A percentile compares a stretch with the other conserved stretches of the same genome.
These are phyloP conservation scores for Brachyopa scutellaris DNA, from an alignment of 2,888 invertebrate genomes.

Conservation along the genomic window DNA sequence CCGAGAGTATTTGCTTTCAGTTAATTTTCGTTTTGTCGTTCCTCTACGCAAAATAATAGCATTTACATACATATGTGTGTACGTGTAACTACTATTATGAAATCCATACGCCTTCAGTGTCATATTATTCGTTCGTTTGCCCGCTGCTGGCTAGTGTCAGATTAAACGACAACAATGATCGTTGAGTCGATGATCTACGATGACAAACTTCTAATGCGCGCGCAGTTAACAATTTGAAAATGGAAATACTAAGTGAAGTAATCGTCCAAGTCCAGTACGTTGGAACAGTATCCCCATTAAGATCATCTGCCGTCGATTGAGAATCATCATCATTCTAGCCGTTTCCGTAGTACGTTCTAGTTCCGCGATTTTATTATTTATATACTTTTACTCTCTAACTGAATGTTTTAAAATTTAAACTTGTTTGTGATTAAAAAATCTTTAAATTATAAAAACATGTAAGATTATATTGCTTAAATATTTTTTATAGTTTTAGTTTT, in stretches of 20 bases:
- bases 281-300: neutral
- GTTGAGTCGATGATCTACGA: neutral
- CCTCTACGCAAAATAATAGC: neutral
- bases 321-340: constrained; percentile 24
- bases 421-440: too few relatives aligned
- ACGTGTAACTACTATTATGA: too few relatives aligned
- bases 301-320: neutral
- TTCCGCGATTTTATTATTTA: neutral
- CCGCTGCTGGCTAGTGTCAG: neutral
- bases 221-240: constrained; percentile 23
- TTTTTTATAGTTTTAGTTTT: too few relatives aligned
- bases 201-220: constrained; percentile 19
- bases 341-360: constrained; percentile 16
- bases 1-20: constrained; percentile 19
- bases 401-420: too few relatives aligned
- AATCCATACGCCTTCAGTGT: too few relatives aligned
- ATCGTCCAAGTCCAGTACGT: constrained; percentile 17
- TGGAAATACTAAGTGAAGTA: constrained; percentile 19
- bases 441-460: too few relatives aligned
- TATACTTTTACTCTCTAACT: too few relatives aligned
- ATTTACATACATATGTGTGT: neutral
- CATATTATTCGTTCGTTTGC: too few relatives aligned
- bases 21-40: constrained; percentile 7
- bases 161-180: constrained; percentile 9
- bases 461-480: too few relatives aligned